These are phyloP conservation scores for Hetaerina titia DNA, from an alignment of 2,888 invertebrate genomes.

Conservation along the genomic window DNA sequence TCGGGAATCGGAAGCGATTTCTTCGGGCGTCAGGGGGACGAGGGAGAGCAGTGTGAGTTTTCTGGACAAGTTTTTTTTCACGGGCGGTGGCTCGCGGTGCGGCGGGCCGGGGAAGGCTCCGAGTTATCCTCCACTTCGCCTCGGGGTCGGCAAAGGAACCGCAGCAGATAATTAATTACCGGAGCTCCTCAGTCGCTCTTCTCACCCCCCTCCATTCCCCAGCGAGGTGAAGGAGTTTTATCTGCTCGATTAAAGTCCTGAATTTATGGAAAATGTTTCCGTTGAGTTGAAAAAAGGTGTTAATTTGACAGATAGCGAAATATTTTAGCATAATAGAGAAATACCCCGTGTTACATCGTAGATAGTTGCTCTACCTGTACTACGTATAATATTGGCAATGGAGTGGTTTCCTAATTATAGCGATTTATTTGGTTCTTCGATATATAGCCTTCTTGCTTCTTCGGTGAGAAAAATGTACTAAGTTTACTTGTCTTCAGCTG, in stretches of 20 bases:
- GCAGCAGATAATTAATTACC: background rate
- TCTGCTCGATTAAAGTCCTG: background rate
- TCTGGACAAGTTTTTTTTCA: constrained; percentile 14
- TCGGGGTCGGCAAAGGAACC: background rate
- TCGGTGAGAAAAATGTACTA: too few species aligned
- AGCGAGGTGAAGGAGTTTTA: background rate
- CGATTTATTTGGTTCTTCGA: too few species aligned
- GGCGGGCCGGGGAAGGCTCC: background rate
- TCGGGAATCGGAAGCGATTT: too few species aligned
- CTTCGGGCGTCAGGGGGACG: background rate
- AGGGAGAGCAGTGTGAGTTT: background rate
- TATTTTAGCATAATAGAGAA: too few species aligned
- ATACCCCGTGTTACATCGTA: too few species aligned
- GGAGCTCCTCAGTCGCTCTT: background rate
- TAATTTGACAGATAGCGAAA: background rate
- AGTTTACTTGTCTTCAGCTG: too few species aligned
- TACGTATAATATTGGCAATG: too few species aligned
- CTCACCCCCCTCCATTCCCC: background rate
- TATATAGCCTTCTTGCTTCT: too few species aligned
- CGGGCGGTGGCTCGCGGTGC: background rate
- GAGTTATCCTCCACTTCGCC: background rate
- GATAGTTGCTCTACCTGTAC: too few species aligned
- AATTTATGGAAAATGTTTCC: constrained; percentile 12
- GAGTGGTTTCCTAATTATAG: too few species aligned
- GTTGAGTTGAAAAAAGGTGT: background rate